Base-by-base conservation (phyloP, 1,140 invertebrate genomes). In the Drosophila sp. region DNA sequence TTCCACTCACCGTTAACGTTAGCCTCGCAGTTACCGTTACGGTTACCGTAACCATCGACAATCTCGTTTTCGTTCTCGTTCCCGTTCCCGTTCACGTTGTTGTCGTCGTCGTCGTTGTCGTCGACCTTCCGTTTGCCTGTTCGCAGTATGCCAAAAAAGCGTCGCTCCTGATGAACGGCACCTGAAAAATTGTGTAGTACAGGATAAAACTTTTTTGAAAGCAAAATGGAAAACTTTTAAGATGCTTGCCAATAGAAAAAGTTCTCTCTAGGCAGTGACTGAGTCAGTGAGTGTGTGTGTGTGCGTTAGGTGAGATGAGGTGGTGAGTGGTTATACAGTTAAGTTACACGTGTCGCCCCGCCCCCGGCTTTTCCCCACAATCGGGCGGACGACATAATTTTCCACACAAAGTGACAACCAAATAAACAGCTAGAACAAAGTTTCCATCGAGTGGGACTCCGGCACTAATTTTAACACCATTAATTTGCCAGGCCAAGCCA, bases 391-490 rank as follows among this genome's bases (percentile, higher is more conserved):
- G 58, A 76, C 83, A 87, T 87, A 87, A 86, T 87, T 86, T 76
- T 68, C 44, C 44, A 50, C 79, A 67, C 83, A 73, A 85, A 87
- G 83, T 86, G 83, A 86, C 83, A 86, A 86, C 76, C 85, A 87
- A 86, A 86, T 87, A 87, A 86, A 87, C 47, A 66, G 64, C 30
- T 63, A 68, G 72, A 66, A 66, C 54, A 76, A 77, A 77, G 68
- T 77, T 77, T 71, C 55, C 41, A 35, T 30, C 38, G 40, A 50
- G 62, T 62, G 38, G 27, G 55, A 44, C 72, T 80, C 57, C 44
- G 72, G 68, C 77, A 70, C 79, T 87, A 90, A 90, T 90, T 83
- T 82, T 76, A 90, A 87, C 83, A 81, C 83, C 87, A 90, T 90
- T 90, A 90, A 90, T 90, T 90, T 90, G 66, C 60, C 41, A 67